Evolutionary conservation across 2,113 vertebrate genomes (phyloP), one percentile per base, ranked within the genome.

Genomic region (Gobius niger): DNA sequence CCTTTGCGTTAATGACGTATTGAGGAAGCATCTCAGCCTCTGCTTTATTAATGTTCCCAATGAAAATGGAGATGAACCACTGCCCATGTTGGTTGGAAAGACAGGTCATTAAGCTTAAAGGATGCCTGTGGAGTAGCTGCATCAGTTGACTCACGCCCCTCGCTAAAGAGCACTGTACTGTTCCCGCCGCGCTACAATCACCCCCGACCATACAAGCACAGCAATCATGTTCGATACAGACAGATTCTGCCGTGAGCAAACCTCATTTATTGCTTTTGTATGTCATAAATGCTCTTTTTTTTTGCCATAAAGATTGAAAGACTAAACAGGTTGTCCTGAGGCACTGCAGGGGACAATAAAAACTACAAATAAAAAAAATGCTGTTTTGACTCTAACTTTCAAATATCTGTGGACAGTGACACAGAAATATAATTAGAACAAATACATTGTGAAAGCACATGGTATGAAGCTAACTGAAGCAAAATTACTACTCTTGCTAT

Each of bases 1-100:
- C 47, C 47, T 7, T n/a, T 7, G 0, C 72, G 75, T 86, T 87
- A 78, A 88, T 90, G 74, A 75, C 87, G 86, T 74, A 41, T 74
- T 44, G 70, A 78, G 70, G 72, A 63, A 77, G 61, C 74, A 79
- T 85, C 82, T 73, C 49, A 66, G 34, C 62, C 69, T 82, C 70
- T 78, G 78, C 51, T 84, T 91, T 89, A 88, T 90, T 88, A 85
- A 84, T 81, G 85, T 88, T 88, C 87, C 85, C 84, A 87, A 87
- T 90, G 87, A 85, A 91, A 91, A 90, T 80, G 76, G 92, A 91
- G 87, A 90, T 83, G 73, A 85, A 91, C 83, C 65, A 42, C 76
- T 61, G 60, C 61, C 49, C 50, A 16, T 67, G 80, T 19, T 6
- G 65, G 47, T 67, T 47, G 63, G 6, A 10, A 76, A 63, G 85